These are phyloP conservation scores for Drosophila falleni DNA, from an alignment of 2,888 invertebrate genomes.

Conservation along the genomic window DNA sequence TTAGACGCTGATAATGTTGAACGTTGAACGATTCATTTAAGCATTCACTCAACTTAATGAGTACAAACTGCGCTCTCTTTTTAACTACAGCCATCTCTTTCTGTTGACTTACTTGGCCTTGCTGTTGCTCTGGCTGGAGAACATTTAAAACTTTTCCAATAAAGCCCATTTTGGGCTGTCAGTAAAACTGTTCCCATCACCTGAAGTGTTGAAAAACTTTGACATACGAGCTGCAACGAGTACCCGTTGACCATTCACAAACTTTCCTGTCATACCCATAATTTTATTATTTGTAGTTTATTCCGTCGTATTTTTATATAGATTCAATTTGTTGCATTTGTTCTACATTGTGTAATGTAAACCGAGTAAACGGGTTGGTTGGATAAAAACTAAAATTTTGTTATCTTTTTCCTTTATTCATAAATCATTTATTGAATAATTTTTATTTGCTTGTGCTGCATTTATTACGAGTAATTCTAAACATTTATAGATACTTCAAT, in stretches of 20 bases:
- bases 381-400: slow-evolving; percentile 57
- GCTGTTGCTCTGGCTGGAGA: background rate
- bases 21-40: slow-evolving; percentile 5
- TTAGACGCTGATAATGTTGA: slow-evolving; percentile 26
- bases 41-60: slow-evolving; percentile 14
- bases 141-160: slow-evolving; percentile 22
- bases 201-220: slow-evolving; percentile 23
- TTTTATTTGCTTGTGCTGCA: slow-evolving; percentile 29
- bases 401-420: slow-evolving; percentile 41
- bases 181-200: slow-evolving; percentile 2
- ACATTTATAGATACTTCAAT: slow-evolving; percentile 79
- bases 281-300: slow-evolving; percentile 50
- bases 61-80: background rate
- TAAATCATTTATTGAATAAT: slow-evolving; percentile 39
- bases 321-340: slow-evolving; percentile 51
- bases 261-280: slow-evolving; percentile 24
- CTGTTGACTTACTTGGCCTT: slow-evolving; percentile 4
- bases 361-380: slow-evolving; percentile 20
- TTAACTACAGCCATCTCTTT: background rate
- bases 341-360: slow-evolving; percentile 52
- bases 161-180: slow-evolving; percentile 2
- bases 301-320: slow-evolving; percentile 45
- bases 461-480: slow-evolving; percentile 70
- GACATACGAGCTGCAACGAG: slow-evolving; percentile 1
- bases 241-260: slow-evolving; percentile 15